Evolutionary conservation across 2,113 vertebrate species (phyloP).

Genomic region (Limanda limanda): DNA sequence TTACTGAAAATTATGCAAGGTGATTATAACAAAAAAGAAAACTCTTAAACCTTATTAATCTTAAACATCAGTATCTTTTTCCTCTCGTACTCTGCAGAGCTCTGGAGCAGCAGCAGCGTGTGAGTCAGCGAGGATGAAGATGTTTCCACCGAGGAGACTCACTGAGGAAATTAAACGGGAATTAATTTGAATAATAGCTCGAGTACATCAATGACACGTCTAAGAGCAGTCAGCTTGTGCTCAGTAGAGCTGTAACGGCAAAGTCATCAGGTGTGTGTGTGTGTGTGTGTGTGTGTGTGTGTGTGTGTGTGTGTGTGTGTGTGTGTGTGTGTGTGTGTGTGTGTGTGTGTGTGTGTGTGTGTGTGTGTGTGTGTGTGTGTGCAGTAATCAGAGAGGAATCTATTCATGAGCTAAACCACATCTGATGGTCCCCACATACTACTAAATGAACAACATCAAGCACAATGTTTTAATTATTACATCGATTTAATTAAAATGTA

Average conservation of each 20-base stretch:
- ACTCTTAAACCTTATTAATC: too few species aligned
- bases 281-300: not conserved
- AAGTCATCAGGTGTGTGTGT: not conserved
- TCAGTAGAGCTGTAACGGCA: conserved; percentile 24
- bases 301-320: not conserved
- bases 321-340: not conserved
- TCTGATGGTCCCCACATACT: too few species aligned
- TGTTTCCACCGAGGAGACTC: conserved; percentile 10
- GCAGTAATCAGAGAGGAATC: not conserved
- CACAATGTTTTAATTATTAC: not conserved
- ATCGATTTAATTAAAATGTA: not conserved
- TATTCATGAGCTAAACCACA: too few species aligned
- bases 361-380: not conserved
- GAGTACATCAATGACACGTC: conserved; percentile 20
- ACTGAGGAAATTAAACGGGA: conserved; percentile 41
- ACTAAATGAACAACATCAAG: too few species aligned
- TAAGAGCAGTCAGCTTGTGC: conserved; percentile 16
- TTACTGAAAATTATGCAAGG: too few species aligned
- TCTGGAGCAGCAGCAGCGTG: conserved; percentile 1
- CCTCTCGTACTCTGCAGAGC: not conserved
- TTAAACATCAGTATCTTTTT: too few species aligned
- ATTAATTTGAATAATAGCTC: conserved; percentile 41
- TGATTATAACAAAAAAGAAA: too few species aligned
- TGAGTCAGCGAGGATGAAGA: conserved; percentile 11
- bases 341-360: conserved; percentile 1